These are phyloP conservation scores for Rhinogobio ventralis DNA, from an alignment of 2,797 vertebrate genomes.

Conservation along the genomic window DNA sequence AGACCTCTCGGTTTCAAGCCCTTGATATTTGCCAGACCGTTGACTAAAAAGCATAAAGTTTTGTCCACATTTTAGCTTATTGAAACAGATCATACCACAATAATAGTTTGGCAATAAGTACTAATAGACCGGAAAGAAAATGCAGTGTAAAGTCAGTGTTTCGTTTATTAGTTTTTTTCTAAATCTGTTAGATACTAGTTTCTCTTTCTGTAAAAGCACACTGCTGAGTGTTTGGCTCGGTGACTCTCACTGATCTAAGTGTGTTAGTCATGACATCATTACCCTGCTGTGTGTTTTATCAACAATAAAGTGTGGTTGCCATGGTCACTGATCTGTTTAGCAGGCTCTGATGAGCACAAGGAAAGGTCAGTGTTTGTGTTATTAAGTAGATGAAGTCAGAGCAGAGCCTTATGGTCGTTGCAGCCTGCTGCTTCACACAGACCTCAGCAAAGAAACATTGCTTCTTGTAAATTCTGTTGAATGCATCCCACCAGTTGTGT, in stretches of 20 bases:
- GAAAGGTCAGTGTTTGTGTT: constrained; percentile 61
- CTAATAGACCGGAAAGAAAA: background rate
- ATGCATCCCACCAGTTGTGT: background rate
- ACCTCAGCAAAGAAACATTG: constrained; percentile 10
- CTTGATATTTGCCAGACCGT: background rate
- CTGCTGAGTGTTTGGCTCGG: background rate
- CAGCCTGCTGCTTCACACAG: background rate
- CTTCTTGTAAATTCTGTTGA: background rate
- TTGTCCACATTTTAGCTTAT: background rate
- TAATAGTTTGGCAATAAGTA: background rate
- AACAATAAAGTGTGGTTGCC: constrained; percentile 59
- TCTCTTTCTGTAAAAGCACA: background rate
- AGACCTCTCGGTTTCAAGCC: background rate
- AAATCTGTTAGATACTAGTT: background rate
- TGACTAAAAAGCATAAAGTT: background rate
- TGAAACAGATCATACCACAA: background rate
- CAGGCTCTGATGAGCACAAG: constrained; percentile 53
- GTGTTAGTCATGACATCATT: constrained; percentile 52
- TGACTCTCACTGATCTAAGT: constrained; percentile 31
- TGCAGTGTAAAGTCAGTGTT: background rate
- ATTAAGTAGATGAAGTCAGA: constrained; percentile 70
- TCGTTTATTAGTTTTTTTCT: background rate
- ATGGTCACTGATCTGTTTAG: constrained; percentile 69
- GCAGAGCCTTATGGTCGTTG: constrained; percentile 10
- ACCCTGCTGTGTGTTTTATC: constrained; percentile 47